Evolutionary conservation across 2,113 vertebrate species (phyloP), one percentile per base, ranked within the genome.

Genomic region (Chunga burmeisteri): DNA sequence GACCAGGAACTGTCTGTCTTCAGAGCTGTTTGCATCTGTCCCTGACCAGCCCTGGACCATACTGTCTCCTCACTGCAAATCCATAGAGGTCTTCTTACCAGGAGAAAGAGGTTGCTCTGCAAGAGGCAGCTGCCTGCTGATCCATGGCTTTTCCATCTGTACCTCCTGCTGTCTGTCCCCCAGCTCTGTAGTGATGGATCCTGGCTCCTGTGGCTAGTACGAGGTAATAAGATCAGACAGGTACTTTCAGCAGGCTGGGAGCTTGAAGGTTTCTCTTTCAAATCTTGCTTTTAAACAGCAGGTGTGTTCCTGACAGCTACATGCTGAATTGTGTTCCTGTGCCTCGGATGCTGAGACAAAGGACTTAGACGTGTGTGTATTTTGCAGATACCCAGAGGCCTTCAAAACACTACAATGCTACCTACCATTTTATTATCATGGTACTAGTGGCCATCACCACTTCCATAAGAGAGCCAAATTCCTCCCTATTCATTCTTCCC

Each of bases 371-470:
- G 6, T 4, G 1, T 2, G 12, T 38, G 40, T 3, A 0, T 25
- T 72, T 81, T 59, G 50, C 74, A 61, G 42, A 27, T 26, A 53
- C 38, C n/a, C 30, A 4, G 26, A 46, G 34, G 32, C 19, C 46
- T 81, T 81, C 46, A 44, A 38, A 61, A 66, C 11, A 16, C n/a
- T 62, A 4, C 63, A 4, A 0, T 17, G 34, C 23, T 55, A 38
- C 63, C 50, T 52, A 30, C 16, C 8, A 0, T 6, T 65, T 44
- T 2, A 0, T 66, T 75, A 17, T 19, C 3, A 0, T 8, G 16
- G 27, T 32, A 5, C 12, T 34, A 6, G 9, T 42, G 46, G 23
- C 40, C 40, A 53, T 38, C 2, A 0, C 20, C 5, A 22, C 56
- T 65, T 40, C 46, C 9, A 0, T 40, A 32, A 46, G 9, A 2